Evolutionary conservation across 2,888 invertebrate species (phyloP), one percentile per base, ranked within the genome.

Genomic region (Cactoblastis cactorum): DNA sequence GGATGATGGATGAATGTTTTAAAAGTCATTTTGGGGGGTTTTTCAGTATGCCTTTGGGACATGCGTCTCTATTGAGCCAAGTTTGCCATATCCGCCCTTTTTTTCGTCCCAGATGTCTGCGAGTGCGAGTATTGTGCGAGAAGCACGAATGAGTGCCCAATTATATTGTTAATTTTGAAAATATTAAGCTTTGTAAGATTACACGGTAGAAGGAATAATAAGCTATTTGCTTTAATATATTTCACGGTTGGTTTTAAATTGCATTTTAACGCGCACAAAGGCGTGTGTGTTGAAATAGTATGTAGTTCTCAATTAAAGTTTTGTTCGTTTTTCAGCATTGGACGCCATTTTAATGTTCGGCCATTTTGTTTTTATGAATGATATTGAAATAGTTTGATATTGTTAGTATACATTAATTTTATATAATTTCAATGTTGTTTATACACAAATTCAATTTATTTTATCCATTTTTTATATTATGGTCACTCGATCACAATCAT

Each of bases 141-240:
- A 56, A 65, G 63, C 71, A 74, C 79, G 77, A 74, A 71, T 74
- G 83, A 81, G 74, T 87, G 80, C 86, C 87, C 89, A 88, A 88
- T 89, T 89, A 88, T 88, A 86, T 87, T 88, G 88, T 89, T 88
- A 89, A 89, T 89, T 86, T 86, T 75, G 71, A 84, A 83, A 88
- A 87, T 86, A 86, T 83, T 78, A 79, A 77, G 75, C 80, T 72
- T 83, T 82, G 85, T 83, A 86, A 87, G 83, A 77, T 77, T 74
- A 86, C 83, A 85, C 87, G 78, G 67, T 67, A 70, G 67, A 59
- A 52, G 61, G 71, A 77, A 88, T 87, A 89, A 89, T 89, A 86
- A 87, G 86, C 85, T 65, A 84, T 87, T 84, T 87, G 65, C 54
- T 15, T 54, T 53, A 56, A 57, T 55, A n/a, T n/a, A 55, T 60